Evolutionary conservation across 2,113 vertebrate species (phyloP).

Genomic region (Falco punctatus): DNA sequence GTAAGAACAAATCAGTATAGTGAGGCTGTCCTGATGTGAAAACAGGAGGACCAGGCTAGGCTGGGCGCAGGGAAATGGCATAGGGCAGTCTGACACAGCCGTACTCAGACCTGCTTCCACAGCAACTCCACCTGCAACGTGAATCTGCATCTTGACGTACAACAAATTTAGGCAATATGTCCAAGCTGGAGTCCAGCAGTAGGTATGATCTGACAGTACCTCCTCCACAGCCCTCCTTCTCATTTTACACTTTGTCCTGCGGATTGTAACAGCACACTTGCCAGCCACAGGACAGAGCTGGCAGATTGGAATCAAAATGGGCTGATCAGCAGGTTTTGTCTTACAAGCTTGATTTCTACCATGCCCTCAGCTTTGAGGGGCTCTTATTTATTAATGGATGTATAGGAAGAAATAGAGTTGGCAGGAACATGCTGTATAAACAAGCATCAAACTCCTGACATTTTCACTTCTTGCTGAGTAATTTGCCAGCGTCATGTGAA

Average conservation of each 20-base stretch:
- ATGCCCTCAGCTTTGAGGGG: background rate
- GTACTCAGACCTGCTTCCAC: background rate
- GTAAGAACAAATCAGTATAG: slow-evolving; percentile 54
- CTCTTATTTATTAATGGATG: background rate
- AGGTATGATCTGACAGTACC: background rate
- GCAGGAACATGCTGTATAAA: slow-evolving; percentile 1
- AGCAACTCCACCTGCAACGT: background rate
- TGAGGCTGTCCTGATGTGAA: slow-evolving; percentile 38
- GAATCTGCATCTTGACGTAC: background rate
- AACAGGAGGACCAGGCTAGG: background rate
- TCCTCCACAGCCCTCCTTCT: background rate
- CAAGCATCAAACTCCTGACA: background rate
- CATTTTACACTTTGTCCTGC: background rate
- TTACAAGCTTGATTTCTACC: background rate
- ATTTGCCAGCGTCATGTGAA: background rate
- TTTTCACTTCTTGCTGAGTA: background rate
- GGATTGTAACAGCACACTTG: background rate
- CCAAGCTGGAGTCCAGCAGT: background rate
- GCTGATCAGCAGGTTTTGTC: background rate
- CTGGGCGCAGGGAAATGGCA: background rate
- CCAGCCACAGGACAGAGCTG: background rate
- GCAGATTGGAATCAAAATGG: background rate
- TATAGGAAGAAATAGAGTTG: background rate
- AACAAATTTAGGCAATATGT: accelerated
- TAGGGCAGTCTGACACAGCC: background rate